A percentile compares a stretch with the other conserved stretches of the same genome.
These are phyloP conservation scores for Palythoa grandiflora DNA, from an alignment of 92 coral and sea anemone species.

Conservation along the genomic window DNA sequence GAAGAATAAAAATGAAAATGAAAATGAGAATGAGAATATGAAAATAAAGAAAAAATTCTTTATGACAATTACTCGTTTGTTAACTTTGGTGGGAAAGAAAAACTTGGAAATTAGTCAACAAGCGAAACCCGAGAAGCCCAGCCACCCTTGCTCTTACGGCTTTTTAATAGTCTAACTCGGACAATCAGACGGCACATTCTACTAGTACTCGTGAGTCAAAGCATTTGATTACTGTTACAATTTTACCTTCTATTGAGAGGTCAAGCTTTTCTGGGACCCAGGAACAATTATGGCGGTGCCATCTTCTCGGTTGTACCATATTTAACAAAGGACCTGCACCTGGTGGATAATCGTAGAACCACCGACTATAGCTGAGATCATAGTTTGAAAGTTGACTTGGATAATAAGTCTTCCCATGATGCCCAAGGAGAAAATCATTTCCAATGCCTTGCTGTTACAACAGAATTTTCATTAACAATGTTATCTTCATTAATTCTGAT, in stretches of 20 bases:
- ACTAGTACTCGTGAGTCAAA: not conserved
- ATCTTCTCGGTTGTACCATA: slow-evolving; percentile 19
- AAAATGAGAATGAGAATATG: too few relatives aligned
- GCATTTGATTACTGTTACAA: not conserved
- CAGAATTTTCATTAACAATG: not conserved
- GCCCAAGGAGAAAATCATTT: slow-evolving; percentile 22
- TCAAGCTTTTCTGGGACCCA: slow-evolving; percentile 44
- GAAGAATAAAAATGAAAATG: too few relatives aligned
- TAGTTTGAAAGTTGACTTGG: slow-evolving; percentile 41
- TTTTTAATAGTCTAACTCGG: not conserved
- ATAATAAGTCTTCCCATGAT: slow-evolving; percentile 24
- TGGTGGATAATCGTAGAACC: slow-evolving; percentile 25
- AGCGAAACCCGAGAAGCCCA: not conserved
- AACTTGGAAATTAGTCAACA: too few relatives aligned
- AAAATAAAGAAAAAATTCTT: too few relatives aligned
- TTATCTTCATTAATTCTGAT: not conserved
- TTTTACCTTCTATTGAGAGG: slow-evolving; percentile 24
- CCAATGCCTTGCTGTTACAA: slow-evolving; percentile 19
- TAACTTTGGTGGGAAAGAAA: too few relatives aligned
- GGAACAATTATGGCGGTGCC: slow-evolving; percentile 45
- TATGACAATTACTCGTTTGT: too few relatives aligned
- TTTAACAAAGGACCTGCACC: slow-evolving; percentile 1
- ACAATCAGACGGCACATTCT: not conserved
- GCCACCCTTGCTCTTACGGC: not conserved
- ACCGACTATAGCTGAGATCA: slow-evolving; percentile 47